Conservation (phyloP, 2,888 invertebrate species). For the Heliconius aoede region DNA sequence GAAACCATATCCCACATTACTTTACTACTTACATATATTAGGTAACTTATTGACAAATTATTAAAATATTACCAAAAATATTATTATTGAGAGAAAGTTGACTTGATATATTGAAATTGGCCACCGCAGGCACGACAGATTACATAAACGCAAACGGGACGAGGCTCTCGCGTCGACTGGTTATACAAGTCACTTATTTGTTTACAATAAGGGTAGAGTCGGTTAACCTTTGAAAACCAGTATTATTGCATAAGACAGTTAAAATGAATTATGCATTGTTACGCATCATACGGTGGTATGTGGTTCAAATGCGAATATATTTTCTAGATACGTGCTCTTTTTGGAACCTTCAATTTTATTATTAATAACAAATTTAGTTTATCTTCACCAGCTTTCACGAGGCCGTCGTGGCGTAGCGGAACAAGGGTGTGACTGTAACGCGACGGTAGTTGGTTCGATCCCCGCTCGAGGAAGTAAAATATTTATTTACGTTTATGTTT, state of each 20-base stretch:
- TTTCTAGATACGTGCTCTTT: neutral
- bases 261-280: constrained; percentile 21
- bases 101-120: constrained; percentile 20
- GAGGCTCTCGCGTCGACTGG: constrained; percentile 42
- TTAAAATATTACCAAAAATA: neutral
- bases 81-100: constrained; percentile 15
- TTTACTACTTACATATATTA: neutral
- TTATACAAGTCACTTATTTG: constrained; percentile 42
- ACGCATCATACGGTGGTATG: neutral
- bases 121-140: constrained; percentile 37
- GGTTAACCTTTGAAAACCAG: constrained; percentile 44
- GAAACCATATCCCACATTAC: too few relatives aligned
- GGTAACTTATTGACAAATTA: neutral
- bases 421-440: too few relatives aligned
- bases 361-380: neutral
- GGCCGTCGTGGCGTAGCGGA: too few relatives aligned
- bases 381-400: too few relatives aligned
- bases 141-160: constrained; percentile 47
- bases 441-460: too few relatives aligned
- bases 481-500: too few relatives aligned
- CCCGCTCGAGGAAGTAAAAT: too few relatives aligned
- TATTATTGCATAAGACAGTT: constrained; percentile 36
- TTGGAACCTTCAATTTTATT: neutral
- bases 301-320: neutral
- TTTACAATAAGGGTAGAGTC: constrained; percentile 46